Evolutionary conservation across 2,113 vertebrate genomes (phyloP).

Genomic region (Numida meleagris): DNA sequence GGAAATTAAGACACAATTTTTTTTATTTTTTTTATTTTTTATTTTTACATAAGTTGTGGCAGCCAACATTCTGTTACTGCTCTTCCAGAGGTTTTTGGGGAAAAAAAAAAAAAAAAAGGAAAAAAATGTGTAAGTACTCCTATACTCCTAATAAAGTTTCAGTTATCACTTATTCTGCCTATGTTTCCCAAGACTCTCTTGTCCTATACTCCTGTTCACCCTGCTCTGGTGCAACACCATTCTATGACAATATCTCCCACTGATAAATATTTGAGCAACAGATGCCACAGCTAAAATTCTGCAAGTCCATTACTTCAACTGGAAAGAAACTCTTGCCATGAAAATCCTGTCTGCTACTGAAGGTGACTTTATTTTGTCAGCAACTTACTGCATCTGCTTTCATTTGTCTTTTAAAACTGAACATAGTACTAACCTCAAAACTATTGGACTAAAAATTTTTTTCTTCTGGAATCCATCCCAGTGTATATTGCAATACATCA

Average conservation of each 20-base stretch:
- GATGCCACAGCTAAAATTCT: not conserved
- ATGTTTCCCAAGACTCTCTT: not conserved
- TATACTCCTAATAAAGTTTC: not conserved
- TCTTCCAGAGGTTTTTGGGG: not conserved
- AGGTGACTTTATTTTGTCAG: not conserved
- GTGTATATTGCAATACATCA: not conserved
- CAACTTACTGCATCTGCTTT: not conserved
- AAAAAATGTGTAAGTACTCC: not conserved
- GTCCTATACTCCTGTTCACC: not conserved
- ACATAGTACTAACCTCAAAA: not conserved
- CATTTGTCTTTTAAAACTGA: conserved; percentile 1
- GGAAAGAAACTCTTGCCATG: not conserved
- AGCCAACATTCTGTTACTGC: not conserved
- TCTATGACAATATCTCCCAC: not conserved
- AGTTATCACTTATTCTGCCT: not conserved
- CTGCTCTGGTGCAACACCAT: not conserved
- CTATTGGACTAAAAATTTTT: not conserved
- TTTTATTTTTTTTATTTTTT: too few relatives aligned
- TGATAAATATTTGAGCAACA: not conserved
- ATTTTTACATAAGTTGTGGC: not conserved
- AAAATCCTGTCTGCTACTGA: not conserved
- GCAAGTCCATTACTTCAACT: not conserved
- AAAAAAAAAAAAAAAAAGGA: too few relatives aligned
- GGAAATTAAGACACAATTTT: not conserved
- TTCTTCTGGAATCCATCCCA: not conserved